Evolutionary conservation across 2,113 vertebrate species (phyloP), one percentile per base, ranked within the genome.

Genomic region (Marmota monax): DNA sequence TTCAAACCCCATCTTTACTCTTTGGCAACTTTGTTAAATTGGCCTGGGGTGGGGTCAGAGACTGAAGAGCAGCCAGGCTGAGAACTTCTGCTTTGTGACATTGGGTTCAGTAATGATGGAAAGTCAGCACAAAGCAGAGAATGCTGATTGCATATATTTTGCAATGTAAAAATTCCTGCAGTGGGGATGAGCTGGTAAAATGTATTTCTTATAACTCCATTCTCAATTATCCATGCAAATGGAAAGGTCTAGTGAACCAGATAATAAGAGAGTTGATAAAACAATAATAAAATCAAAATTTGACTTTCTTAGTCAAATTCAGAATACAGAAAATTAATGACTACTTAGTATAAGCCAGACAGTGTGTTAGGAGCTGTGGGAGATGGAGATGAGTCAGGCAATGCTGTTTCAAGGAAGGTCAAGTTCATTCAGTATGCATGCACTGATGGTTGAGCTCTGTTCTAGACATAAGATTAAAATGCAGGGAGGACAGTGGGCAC

Each of bases 191-290:
- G 25, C 42, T 80, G 20, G 74, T 95, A 87, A 87, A 76, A 90
- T 45, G 22, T 34, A 83, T 93, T 92, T 45, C 53, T 78, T 93
- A 85, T 27, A 95, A 97, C 51, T 92, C 65, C 85, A 34, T 84
- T 92, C 76, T 72, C 29, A 92, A 85, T 95, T 84, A 95, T 39
- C 72, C 84, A 92, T 78, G 76, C 58, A 93, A 74, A 85, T 72
- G 11, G 73, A 90, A 89, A 72, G 70, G 80, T 8, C 17, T 32
- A 88, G 84, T 78, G 82, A 96, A 77, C 48, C 80, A 96, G 88
- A 88, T 77, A 70, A 77, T 87, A 69, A 48, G 56, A 74, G 51
- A 87, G 29, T 10, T 51, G n/a, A 63, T 70, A 93, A 70, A 93
- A 70, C 29, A n/a, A 45, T 27, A 80, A 80, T 63, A 82, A 86